Base-by-base conservation (phyloP, 1,140 invertebrate genomes). In the Octopus sinensis region DNA sequence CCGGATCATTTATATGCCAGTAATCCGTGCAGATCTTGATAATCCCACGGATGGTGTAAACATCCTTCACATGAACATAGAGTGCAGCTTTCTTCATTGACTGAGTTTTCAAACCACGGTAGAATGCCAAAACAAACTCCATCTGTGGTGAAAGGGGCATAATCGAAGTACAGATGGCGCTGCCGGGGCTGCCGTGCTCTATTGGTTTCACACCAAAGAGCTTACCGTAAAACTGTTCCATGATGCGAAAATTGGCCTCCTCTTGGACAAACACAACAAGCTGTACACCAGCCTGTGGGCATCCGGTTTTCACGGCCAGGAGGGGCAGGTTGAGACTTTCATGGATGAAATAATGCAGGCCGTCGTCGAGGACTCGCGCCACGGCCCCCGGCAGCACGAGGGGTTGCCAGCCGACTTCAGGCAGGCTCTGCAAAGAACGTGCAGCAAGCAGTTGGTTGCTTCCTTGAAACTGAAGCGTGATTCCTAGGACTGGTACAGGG, bases 11-110 rank as follows among this genome's bases (percentile, higher is more conserved):
- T 51, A 68, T 62, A 52, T 79, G 79, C 79, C 79, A 79, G 79
- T 79, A 79, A 52, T 68, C 62, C 43, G 54, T 79, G 30, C 79
- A 79, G 9, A 79, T 79, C 54, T 79, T 79, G 54, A 79, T 79
- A 23, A 79, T 79, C 43, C 79, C 79, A 17, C 54, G 79, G 43
- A 79, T 79, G 52, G 43, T 54, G 54, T 54, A 54, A 5, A 79
- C 54, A n/a, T 79, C 79, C 62, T 79, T 79, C 4, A 79, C 79
- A 13, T 79, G 79, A 62, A 79, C 62, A 56, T 79, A 79, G 54
- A 79, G 43, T 17, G 54, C 79, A n/a, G 79, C 53, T 9, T 79
- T 79, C 52, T 79, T 79, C 79, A 79, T 54, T 56, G 79, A 79
- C 54, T 68, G 54, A 7, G 62, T 68, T 12, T 51, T 62, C 56